These are phyloP conservation scores for Nannoperca obscura DNA, from an alignment of 2,797 vertebrate species.

Conservation along the genomic window DNA sequence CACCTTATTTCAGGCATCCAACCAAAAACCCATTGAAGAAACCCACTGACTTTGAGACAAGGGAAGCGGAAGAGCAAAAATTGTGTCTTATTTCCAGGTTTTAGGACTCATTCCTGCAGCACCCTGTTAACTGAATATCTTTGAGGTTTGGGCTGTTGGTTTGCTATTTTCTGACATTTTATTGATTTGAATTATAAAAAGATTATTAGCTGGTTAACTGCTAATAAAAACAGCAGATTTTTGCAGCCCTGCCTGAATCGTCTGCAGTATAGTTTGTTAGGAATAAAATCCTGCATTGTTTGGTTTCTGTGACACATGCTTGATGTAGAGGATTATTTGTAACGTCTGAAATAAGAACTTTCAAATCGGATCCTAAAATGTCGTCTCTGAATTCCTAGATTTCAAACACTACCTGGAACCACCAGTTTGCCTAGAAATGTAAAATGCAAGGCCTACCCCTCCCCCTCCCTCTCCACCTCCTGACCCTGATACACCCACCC, in stretches of 20 bases:
- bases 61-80: too few species aligned
- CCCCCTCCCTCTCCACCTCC: constrained; percentile 68
- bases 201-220: background rate
- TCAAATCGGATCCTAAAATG: background rate
- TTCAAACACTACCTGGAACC: too few species aligned
- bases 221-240: background rate
- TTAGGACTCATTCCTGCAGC: too few species aligned
- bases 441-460: constrained; percentile 56
- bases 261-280: background rate
- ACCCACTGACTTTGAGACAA: too few species aligned
- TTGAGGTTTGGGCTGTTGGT: background rate
- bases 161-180: background rate
- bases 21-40: too few species aligned
- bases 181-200: background rate
- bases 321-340: background rate
- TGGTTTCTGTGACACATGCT: rapidly evolving
- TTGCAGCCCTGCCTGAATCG: background rate
- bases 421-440: constrained; percentile 55
- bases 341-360: background rate
- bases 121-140: background rate
- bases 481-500: constrained; percentile 69
- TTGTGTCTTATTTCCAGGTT: too few species aligned
- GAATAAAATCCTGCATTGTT: background rate
- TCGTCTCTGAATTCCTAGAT: too few species aligned
- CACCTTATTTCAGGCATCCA: too few species aligned